Percentiles rank a stretch among this genome's conserved stretches.
These are phyloP conservation scores for Pseudochromis fuscus DNA, from an alignment of 2,797 vertebrate species.

Conservation along the genomic window DNA sequence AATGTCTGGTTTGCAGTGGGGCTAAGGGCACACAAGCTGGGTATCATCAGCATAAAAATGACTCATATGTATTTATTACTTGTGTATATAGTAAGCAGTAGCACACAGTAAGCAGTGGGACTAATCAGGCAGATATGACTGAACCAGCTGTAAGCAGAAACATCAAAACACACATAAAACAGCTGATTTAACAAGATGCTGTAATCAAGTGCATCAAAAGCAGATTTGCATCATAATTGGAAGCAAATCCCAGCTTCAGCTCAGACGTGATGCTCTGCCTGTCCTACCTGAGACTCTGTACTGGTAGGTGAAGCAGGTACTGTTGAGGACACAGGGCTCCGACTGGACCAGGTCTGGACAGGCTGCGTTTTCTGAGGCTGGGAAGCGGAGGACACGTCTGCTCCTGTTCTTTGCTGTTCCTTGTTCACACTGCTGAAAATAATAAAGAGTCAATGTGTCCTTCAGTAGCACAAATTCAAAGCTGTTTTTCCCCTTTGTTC, in stretches of 20 bases:
- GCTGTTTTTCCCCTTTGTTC: neutral
- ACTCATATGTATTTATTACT: neutral
- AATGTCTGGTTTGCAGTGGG: neutral
- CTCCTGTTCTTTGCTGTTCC: conserved; percentile 85
- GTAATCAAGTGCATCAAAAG: neutral
- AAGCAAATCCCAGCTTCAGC: neutral
- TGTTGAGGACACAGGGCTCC: conserved; percentile 91
- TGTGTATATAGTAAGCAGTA: neutral
- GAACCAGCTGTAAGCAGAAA: neutral
- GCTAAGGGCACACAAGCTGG: neutral
- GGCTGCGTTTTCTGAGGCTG: conserved; percentile 71
- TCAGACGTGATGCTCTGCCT: neutral
- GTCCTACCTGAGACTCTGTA: conserved; percentile 92
- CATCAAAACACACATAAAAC: neutral
- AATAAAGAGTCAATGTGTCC: neutral
- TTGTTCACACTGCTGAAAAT: conserved; percentile 89
- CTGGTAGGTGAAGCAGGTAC: conserved; percentile 93
- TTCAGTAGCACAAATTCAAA: neutral
- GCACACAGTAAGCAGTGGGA: neutral
- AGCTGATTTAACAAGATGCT: neutral
- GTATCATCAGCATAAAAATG: neutral
- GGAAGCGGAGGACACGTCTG: conserved; percentile 87
- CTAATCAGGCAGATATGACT: neutral
- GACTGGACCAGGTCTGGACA: conserved; percentile 90
- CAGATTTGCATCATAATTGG: too few species aligned